Percentiles rank a stretch among this genome's conserved stretches.
phyloP scores from a whole-genome alignment of 1,140 invertebrate species.

The Papilio helenus region DNA sequence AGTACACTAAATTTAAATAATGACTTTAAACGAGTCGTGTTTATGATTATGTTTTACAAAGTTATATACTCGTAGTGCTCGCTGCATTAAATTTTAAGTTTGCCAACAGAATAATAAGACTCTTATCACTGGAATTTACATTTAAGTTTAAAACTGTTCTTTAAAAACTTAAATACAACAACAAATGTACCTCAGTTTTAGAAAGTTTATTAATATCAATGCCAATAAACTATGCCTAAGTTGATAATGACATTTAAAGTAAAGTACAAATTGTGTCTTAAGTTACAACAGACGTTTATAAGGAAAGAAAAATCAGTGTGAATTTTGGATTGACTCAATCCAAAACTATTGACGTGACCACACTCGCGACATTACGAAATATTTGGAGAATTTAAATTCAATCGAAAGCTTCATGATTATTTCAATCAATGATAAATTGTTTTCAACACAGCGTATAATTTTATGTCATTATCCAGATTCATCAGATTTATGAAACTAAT shows the following conservation, averaged over 20 bases:
- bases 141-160: not conserved
- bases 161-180: not conserved
- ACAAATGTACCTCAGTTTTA: no score
- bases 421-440: not conserved
- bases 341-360: not conserved
- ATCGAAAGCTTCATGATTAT: not conserved
- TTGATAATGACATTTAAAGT: no score
- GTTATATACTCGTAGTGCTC: conserved; percentile 11
- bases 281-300: not conserved
- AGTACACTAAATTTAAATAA: conserved; percentile 28
- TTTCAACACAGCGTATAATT: not conserved
- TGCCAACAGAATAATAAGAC: conserved; percentile 7
- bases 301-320: not conserved
- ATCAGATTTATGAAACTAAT: conserved; percentile 10
- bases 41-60: conserved; percentile 28
- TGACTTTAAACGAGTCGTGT: conserved; percentile 25
- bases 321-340: not conserved
- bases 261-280: no score
- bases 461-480: not conserved
- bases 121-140: not conserved
- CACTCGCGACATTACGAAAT: not conserved
- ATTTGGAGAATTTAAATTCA: conserved; percentile 4
- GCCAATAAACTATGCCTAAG: no score
- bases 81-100: conserved; percentile 5
- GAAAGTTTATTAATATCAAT: no score